Evolutionary conservation across 2,113 vertebrate species (phyloP), one percentile per base, ranked within the genome.

Genomic region (Apodemus speciosus): DNA sequence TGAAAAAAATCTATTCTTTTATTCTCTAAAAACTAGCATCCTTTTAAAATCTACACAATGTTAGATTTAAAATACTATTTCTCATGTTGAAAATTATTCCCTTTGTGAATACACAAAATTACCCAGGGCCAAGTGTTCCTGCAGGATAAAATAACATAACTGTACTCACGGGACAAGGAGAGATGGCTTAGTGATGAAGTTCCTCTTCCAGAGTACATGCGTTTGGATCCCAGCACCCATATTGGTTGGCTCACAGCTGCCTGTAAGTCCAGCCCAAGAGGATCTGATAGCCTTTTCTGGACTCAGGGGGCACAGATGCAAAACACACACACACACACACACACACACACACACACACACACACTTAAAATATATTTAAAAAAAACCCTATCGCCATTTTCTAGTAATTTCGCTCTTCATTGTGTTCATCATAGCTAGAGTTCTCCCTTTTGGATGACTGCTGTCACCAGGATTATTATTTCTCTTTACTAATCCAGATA

Each of bases 51-150:
- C 23, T 68, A 2, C 85, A 72, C 64, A 86, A 49, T 76, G 27
- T 89, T 92, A 23, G 30, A 62, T 85, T 93, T 85, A 49, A 85
- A 95, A 88, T 66, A 62, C 13, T 13, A 68, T 60, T 72, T 86
- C 43, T 79, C 38, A 73, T 72, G 46, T n/a, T 53, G 1, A 21
- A 77, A 89, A 62, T 79, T 72, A 92, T 25, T 75, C 43, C 40
- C 66, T 60, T 87, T 56, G 9, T n/a, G n/a, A n/a, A n/a, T n/a
- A n/a, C n/a, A n/a, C 80, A 85, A 86, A 62, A 43, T 88, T 93
- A 79, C 16, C 79, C 11, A 23, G 23, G 9, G 21, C 0, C 7
- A 87, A 96, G 79, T 83, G 53, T 73, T 87, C 21, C n/a, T 53
- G 5, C 6, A 43, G 10, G 2, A 90, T 23, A 64, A 90, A 84